Conservation (phyloP, 2,888 invertebrate genomes). For the Sinentomon sp. region DNA sequence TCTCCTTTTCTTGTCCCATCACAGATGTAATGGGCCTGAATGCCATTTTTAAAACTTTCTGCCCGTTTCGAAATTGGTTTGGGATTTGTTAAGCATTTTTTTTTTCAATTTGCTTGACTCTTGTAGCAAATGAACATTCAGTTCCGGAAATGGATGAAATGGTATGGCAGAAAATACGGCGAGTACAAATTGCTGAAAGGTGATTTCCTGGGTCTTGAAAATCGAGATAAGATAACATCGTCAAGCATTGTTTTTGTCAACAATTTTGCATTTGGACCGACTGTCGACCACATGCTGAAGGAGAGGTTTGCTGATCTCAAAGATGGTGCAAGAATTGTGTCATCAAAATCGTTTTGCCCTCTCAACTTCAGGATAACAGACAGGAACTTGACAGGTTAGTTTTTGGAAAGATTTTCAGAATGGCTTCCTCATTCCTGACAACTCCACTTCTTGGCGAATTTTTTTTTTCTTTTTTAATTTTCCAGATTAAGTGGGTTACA, state of each 20-base stretch:
- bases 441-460: too few species aligned
- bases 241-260: conserved; percentile 94
- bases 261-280: conserved; percentile 96
- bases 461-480: too few species aligned
- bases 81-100: conserved; percentile 7
- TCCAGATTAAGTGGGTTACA: too few species aligned
- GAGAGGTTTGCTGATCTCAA: conserved; percentile 84
- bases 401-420: too few species aligned
- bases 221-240: conserved; percentile 74
- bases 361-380: conserved; percentile 93
- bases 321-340: conserved; percentile 85
- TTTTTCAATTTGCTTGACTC: conserved; percentile 20
- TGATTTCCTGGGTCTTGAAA: conserved; percentile 75
- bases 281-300: conserved; percentile 86
- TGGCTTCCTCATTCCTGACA: too few species aligned
- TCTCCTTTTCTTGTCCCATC: not conserved
- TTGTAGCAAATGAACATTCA: conserved; percentile 54
- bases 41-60: not conserved
- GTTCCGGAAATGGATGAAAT: conserved; percentile 85
- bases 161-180: conserved; percentile 87
- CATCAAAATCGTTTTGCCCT: conserved; percentile 97
- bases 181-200: conserved; percentile 78
- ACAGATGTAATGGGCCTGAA: not conserved
- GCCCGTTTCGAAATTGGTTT: conserved; percentile 6
- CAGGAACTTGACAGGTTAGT: conserved; percentile 63